Evolutionary conservation across 2,113 vertebrate species (phyloP), one percentile per base, ranked within the genome.

Genomic region (Prunella himalayana): DNA sequence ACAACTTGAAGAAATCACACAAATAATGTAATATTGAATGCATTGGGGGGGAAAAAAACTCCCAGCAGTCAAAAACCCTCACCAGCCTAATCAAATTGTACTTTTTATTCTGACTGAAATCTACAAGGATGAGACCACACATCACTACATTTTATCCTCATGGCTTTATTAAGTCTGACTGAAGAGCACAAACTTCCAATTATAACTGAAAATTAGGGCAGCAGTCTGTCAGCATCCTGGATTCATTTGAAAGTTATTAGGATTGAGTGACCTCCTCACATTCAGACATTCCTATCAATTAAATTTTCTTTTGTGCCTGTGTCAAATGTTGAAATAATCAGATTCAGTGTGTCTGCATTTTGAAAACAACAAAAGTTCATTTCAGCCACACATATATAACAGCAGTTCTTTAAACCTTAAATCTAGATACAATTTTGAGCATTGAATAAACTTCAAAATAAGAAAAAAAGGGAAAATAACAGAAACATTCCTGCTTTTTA

Each of bases 1-100:
- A 64, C 97, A 98, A 21, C 99, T 99, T 79, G 54, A 88, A 97
- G 79, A 45, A 96, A 97, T 35, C 44, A 87, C 21, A 88, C 19
- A 91, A 73, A 79, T n/a, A 84, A 82, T 10, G 20, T 21, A 19
- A 75, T 82, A 13, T 6, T 56, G 22, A 81, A 76, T 11, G 23
- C 14, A 73, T 37, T 13, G 37, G 2, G 39, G 37, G 37, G 16
- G 13, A 19, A 12, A 14, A 14, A 39, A 19, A 3, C 30, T 33
- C 3, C 17, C 19, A 68, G 33, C 9, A 70, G 39, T 30, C 30
- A 41, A 53, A n/a, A 45, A 4, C 6, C 11, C 39, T 53, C 41
- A 70, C 24, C 77, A 85, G 65, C 17, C n/a, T 33, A 27, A 90
- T 31, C 20, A 31, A 73, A 50, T 24, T 0, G 2, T 53, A n/a